Evolutionary conservation across 1,140 invertebrate species (phyloP), one percentile per base, ranked within the genome.

Genomic region (Scaptomyza graminum): DNA sequence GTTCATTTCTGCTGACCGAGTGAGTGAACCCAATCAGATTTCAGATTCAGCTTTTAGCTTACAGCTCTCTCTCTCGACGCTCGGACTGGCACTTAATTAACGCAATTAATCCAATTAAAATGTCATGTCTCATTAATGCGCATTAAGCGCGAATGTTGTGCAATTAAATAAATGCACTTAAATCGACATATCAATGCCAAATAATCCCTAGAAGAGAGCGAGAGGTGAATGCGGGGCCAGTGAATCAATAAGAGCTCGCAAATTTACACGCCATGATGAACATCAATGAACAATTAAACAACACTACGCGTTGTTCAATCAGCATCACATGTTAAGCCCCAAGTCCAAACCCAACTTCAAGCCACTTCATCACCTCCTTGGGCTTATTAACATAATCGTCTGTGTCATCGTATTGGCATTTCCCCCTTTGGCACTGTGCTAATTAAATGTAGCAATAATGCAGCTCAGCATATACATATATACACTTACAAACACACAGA

Each of bases 81-180:
- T 34, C 8, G 31, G n/a, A n/a, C 83, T 34, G 25, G 62, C 83
- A 83, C 83, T 88, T 88, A 87, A 87, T 88, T 79, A 83, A 83
- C 72, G 76, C 79, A 87, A 88, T 87, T 87, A 87, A 87, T 87
- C 83, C 83, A 87, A 87, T 87, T 87, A 87, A 88, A 88, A 87
- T 79, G 82, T 88, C 82, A 87, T 88, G 82, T 87, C 76, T 77
- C 82, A 88, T 87, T 87, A 88, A 87, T 79, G 74, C 83, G 70
- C 73, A 82, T 85, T 85, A 87, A 82, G 75, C 52, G 54, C 59
- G 77, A 88, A 88, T 88, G 79, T 64, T 79, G 64, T 76, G 72
- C 82, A 87, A 87, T 87, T 88, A 87, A 87, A 87, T 87, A 88
- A 87, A 83, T 87, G 75, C 83, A 79, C 83, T 87, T 88, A 73